Evolutionary conservation across 2,888 invertebrate genomes (phyloP), one percentile per base, ranked within the genome.

Genomic region (Sesia apiformis): DNA sequence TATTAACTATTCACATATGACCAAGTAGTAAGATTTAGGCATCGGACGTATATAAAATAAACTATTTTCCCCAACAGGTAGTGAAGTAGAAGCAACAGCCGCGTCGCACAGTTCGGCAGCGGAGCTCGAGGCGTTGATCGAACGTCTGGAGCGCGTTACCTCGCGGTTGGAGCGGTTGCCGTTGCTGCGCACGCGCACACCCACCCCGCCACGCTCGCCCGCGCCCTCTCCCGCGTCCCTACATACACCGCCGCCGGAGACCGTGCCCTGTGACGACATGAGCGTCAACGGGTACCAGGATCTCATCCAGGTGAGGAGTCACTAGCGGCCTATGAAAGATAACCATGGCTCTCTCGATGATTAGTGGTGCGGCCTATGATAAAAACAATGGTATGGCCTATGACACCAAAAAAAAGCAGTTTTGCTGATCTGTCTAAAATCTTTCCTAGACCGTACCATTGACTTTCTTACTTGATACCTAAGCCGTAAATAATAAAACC

Each of bases 211-310:
- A 54, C 65, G 66, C 53, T 78, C 81, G 5, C 81, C 80, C 43
- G 75, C 70, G 56, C 77, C 73, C n/a, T 76, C 81, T 7, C 78
- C 71, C 46, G 74, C 60, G 39, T 69, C 74, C 51, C 69, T 64
- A 40, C 62, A 62, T 8, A 62, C 78, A 0, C 75, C 80, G 7
- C 58, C 62, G 60, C 76, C 58, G 55, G 72, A 74, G 64, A 70
- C 38, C 63, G 67, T 7, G 58, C 53, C n/a, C 54, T 39, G 57
- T 60, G 54, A 54, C 61, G 86, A 70, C 64, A 96, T 96, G 96
- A 95, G 95, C 74, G 91, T 95, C 63, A 90, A 91, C 69, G 95
- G 94, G 23, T 96, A 93, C 77, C 91, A 93, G 71, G 94, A 95
- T 74, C 91, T 96, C 61, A 76, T 96, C 60, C 88, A 86, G 82